phyloP scores from a whole-genome alignment of 30 jellyfish, hydroid and myxozoan species.

The Catostylus mosaicus region DNA sequence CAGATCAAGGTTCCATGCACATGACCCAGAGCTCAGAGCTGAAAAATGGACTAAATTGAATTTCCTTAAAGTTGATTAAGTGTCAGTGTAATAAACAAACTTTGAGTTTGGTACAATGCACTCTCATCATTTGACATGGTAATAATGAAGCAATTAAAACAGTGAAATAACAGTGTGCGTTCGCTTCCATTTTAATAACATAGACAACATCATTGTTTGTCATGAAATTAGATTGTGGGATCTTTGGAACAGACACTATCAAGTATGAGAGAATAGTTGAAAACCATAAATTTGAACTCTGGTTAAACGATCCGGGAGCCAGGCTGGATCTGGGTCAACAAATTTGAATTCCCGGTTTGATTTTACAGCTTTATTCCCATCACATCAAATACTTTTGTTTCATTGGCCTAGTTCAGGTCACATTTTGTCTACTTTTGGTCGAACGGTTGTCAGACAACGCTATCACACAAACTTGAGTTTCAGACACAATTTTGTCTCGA shows the following conservation, averaged over 20 bases:
- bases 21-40: too few species aligned
- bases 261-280: neutral
- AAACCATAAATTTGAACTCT: constrained; percentile 5
- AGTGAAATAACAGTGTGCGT: too few species aligned
- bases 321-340: neutral
- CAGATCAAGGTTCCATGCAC: too few species aligned
- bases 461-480: too few species aligned
- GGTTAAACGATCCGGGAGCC: neutral
- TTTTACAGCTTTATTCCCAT: neutral
- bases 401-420: too few species aligned
- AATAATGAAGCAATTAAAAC: neutral
- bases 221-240: neutral
- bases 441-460: too few species aligned
- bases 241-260: neutral
- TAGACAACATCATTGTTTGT: neutral
- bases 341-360: neutral
- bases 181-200: neutral
- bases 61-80: neutral
- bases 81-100: neutral
- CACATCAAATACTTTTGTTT: neutral
- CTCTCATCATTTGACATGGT: neutral
- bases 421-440: too few species aligned
- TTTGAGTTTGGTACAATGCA: neutral
- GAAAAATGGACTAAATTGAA: neutral
- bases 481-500: too few species aligned